Base-by-base conservation (phyloP, 2,888 invertebrate species). In the Ommatoiulus sabulosus region DNA sequence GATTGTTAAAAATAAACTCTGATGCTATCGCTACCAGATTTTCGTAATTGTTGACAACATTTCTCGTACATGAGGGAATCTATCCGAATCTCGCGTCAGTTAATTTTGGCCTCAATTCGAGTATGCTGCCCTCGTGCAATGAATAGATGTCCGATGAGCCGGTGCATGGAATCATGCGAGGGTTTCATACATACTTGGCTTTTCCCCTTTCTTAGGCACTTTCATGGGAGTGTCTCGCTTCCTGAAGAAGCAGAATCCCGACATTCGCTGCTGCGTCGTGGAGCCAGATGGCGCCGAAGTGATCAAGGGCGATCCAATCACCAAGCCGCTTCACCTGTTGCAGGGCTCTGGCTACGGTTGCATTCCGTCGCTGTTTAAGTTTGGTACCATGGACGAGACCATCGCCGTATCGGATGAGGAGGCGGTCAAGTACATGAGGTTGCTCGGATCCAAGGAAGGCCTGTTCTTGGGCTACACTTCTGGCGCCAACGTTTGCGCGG, bases 221-320 rank as follows among this genome's bases (percentile, higher is more conserved):
- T 80, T 80, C 80, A 80, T 80, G 80, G 80, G 80, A 15, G 80
- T 80, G 80, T 80, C 80, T 80, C 80, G 80, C 15, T 80, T 80
- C 80, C 80, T 80, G 80, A 80, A 80, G 15, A 80, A 80, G 35
- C 80, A 80, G 35, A 80, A 80, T 24, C 80, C 80, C 80, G 80
- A 80, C 80, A 15, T 80, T 80, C 35, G 35, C 80, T 80, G 80
- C 35, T 15, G 35, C 35, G 80, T 80, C 1, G 80, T 80, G 35
- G 80, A 80, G 15, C 80, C 80, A 15, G 12, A 80, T 5, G 80
- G 80, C 24, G 80, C 80, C 35, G 80, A 80, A 35, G 80, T 80
- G 35, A 80, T 80, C 15, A 80, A 80, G 35, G 80, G 80, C 0
- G 80, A 80, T 4, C 3, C 80, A 6, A 10, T 80, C 35, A 80